Evolutionary conservation across 30 jellyfish, hydroid and myxozoan species (phyloP).

Genomic region (Clytia hemisphaerica): DNA sequence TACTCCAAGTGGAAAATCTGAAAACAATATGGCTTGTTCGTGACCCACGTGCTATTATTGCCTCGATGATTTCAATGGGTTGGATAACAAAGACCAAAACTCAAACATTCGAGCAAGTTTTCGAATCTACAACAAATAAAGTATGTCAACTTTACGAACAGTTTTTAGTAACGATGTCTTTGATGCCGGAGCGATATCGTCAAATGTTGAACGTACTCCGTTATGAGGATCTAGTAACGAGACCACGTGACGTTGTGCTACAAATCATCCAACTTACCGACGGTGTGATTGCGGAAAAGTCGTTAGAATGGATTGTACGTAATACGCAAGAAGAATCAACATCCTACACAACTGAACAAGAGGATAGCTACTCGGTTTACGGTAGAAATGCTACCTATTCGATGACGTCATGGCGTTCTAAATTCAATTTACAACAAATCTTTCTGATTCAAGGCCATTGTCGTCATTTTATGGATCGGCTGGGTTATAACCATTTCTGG

Average conservation of each 20-base stretch:
- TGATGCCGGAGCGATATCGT: constrained; percentile 29
- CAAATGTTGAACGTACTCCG: constrained; percentile 50
- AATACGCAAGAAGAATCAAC: constrained; percentile 61
- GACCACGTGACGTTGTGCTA: constrained; percentile 40
- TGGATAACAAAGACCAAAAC: constrained; percentile 77
- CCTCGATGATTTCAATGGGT: constrained; percentile 74
- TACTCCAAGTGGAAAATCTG: constrained; percentile 33
- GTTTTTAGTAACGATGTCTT: constrained; percentile 44
- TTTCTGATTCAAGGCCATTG: no score
- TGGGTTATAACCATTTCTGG: no score
- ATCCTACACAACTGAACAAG: not conserved
- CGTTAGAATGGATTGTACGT: constrained; percentile 54
- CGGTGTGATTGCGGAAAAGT: constrained; percentile 37
- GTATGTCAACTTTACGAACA: constrained; percentile 61
- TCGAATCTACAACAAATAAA: constrained; percentile 52
- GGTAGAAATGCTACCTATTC: constrained; percentile 63
- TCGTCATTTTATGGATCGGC: no score
- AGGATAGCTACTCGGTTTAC: constrained; percentile 63
- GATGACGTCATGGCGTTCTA: constrained; percentile 83
- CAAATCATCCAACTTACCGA: constrained; percentile 41
- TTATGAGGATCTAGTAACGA: constrained; percentile 79
- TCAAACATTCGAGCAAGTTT: constrained; percentile 40
- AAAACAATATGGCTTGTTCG: constrained; percentile 60
- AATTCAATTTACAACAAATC: no score
- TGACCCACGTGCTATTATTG: constrained; percentile 93